Base-by-base conservation (phyloP, 2,888 invertebrate genomes). In the Hydroisotoma schaefferi region DNA sequence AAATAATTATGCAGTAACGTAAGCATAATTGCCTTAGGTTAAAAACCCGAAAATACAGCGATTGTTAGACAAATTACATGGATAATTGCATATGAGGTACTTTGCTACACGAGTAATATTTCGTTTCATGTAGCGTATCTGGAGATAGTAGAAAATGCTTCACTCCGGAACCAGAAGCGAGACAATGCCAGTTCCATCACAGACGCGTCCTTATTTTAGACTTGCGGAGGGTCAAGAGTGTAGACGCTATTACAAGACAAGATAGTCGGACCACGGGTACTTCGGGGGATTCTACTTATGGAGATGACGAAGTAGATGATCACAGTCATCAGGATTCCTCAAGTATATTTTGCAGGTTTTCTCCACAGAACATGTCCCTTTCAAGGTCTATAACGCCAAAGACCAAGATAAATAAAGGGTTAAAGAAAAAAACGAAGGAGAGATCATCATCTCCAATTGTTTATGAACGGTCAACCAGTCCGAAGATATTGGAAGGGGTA, bases 201-300 rank as follows among this genome's bases (percentile, higher is more conserved):
- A 82, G 84, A 62, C 86, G 87, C 22, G 78, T 85, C 57, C 82
- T 89, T n/a, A 85, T 89, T 18, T 76, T 89, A 44, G 88, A 89
- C 76, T 76, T 89, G 52, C 76, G 87, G 57, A 77, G 85, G 8
- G 72, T 72, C 12, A 71, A 70, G 54, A 72, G 72, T 60, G 68
- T 72, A 10, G 72, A 72, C 59, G 69, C 66, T 1, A 64, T 69
- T 26, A 65, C 69, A 8, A 62, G 70, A 15, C 72, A 71, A 52
- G 68, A 67, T 27, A 69, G 69, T 51, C 49, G 68, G 3, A 68
- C 67, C 0, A 67, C 71, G 8, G 68, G 63, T 22, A 68, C 69
- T 4, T 69, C 70, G 6, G 57, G 59, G 15, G 70, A 70, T 33
- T 67, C 67, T 0, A 68, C 70, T 2, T 65, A 65, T 43, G 69